Conservation (phyloP, 2,113 vertebrate species). For the Phrynocephalus versicolor region DNA sequence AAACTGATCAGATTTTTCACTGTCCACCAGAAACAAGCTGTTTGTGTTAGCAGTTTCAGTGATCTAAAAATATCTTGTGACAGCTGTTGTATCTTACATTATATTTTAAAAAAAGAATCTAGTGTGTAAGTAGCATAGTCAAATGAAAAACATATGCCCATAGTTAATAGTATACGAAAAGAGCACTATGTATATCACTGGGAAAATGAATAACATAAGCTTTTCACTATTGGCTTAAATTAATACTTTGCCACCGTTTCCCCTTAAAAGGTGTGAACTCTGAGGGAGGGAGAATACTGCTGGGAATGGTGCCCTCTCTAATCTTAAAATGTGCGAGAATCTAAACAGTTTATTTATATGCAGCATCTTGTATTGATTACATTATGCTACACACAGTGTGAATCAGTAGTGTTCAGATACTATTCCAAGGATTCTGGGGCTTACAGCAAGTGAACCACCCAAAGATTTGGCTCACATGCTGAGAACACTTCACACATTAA, state of each 20-base stretch:
- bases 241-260: conserved; percentile 76
- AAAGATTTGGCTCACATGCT: conserved; percentile 43
- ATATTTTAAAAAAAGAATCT: conserved; percentile 49
- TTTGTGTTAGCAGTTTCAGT: conserved; percentile 64
- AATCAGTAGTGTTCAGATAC: conserved; percentile 71
- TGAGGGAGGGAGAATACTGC: conserved; percentile 62
- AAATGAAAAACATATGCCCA: conserved; percentile 75
- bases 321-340: conserved; percentile 74
- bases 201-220: conserved; percentile 68
- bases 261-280: conserved; percentile 72
- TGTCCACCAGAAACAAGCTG: conserved; percentile 59
- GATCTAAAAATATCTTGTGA: conserved; percentile 72
- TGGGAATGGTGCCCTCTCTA: conserved; percentile 73
- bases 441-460: conserved; percentile 52
- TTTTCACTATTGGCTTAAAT: conserved; percentile 74
- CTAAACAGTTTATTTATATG: conserved; percentile 77
- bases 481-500: conserved; percentile 33
- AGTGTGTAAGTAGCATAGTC: conserved; percentile 69
- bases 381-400: conserved; percentile 68
- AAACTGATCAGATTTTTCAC: conserved; percentile 65
- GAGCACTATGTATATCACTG: conserved; percentile 69
- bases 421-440: conserved; percentile 61
- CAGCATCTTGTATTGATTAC: conserved; percentile 72
- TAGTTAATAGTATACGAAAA: conserved; percentile 73
- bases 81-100: conserved; percentile 73